phyloP scores from a whole-genome alignment of 2,113 vertebrate genomes.

The Anarhynchus alexandrinus region DNA sequence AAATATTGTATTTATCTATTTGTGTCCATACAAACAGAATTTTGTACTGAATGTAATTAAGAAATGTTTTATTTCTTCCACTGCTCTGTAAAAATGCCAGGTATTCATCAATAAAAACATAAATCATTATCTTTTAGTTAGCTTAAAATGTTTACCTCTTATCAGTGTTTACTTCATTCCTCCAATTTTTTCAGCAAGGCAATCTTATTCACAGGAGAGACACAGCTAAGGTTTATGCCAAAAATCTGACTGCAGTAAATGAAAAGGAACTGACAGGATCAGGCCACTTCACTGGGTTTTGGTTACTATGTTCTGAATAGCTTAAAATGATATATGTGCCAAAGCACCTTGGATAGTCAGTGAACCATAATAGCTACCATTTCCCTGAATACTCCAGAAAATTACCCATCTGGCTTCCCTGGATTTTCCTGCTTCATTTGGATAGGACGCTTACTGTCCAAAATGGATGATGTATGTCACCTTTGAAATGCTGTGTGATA shows the following conservation, averaged over 20 bases:
- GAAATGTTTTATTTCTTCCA: neutral
- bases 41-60: neutral
- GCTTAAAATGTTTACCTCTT: neutral
- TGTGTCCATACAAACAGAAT: neutral
- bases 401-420: constrained; percentile 47
- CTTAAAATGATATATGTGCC: constrained; percentile 42
- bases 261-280: constrained; percentile 64
- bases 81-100: neutral
- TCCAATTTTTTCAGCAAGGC: neutral
- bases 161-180: neutral
- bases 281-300: constrained; percentile 57
- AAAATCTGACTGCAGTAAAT: constrained; percentile 25
- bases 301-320: constrained; percentile 40
- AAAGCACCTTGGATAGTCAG: constrained; percentile 62
- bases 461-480: constrained; percentile 20
- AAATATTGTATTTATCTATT: neutral
- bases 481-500: constrained; percentile 26
- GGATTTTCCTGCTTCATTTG: constrained; percentile 15
- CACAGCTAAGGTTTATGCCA: neutral
- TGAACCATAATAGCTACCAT: constrained; percentile 48
- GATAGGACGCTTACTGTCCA: constrained; percentile 20
- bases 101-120: neutral
- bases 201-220: neutral
- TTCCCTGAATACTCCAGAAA: constrained; percentile 51
- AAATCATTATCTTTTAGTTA: neutral